Evolutionary conservation across 2,797 vertebrate species (phyloP).

Genomic region (Enteromius viviparus): DNA sequence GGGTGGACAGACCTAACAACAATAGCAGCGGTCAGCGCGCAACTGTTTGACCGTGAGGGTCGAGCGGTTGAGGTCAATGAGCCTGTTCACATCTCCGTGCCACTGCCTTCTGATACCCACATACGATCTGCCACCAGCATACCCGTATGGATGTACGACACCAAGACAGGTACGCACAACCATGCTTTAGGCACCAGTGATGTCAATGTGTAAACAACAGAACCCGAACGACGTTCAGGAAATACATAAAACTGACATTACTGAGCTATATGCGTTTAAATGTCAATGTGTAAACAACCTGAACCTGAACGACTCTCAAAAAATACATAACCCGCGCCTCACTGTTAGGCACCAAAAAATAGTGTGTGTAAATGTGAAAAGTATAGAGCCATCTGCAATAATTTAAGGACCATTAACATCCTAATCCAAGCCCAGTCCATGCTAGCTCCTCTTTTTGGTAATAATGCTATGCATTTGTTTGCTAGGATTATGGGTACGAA

Average conservation of each 20-base stretch:
- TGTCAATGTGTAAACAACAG: too few species aligned
- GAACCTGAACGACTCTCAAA: too few species aligned
- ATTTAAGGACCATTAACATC: neutral
- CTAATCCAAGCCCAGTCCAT: neutral
- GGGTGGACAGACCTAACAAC: slow-evolving; percentile 90
- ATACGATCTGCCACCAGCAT: slow-evolving; percentile 83
- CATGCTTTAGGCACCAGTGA: neutral
- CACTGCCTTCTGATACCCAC: slow-evolving; percentile 83
- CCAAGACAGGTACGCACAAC: slow-evolving; percentile 80
- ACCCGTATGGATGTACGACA: slow-evolving; percentile 89
- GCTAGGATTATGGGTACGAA: slow-evolving; percentile 90
- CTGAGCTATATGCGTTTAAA: too few species aligned
- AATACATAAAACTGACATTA: too few species aligned
- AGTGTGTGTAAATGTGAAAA: neutral
- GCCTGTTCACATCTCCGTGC: slow-evolving; percentile 87
- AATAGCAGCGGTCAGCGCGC: slow-evolving; percentile 87
- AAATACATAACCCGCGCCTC: too few species aligned
- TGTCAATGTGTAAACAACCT: too few species aligned
- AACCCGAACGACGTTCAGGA: too few species aligned
- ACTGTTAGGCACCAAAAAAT: neutral
- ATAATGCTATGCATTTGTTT: slow-evolving; percentile 8
- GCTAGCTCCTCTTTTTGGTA: neutral
- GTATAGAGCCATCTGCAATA: too few species aligned
- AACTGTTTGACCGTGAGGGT: slow-evolving; percentile 88
- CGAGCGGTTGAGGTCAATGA: slow-evolving; percentile 84